Conservation (phyloP, 1,140 invertebrate species). For the Hycleus cichorii region DNA sequence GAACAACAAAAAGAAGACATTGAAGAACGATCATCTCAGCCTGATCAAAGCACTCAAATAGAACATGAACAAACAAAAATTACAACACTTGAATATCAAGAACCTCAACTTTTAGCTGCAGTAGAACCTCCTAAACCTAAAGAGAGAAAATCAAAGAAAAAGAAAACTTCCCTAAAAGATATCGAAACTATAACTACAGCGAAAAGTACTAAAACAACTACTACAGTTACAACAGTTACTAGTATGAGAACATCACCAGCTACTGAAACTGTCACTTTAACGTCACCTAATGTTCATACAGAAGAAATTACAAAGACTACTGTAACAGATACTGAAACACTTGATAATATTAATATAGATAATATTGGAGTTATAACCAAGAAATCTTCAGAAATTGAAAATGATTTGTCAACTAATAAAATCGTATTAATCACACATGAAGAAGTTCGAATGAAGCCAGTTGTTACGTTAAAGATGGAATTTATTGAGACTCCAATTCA, state of each 20-base stretch:
- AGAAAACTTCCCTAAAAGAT: conserved; percentile 8
- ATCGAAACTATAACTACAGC: neutral
- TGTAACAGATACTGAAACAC: neutral
- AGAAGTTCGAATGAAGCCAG: conserved; percentile 56
- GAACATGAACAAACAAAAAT: neutral
- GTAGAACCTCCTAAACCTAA: conserved; percentile 1
- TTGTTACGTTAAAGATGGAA: conserved; percentile 55
- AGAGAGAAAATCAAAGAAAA: conserved; percentile 16
- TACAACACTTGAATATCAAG: neutral
- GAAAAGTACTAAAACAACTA: conserved; percentile 9
- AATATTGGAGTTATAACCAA: conserved; percentile 3
- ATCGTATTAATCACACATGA: conserved; percentile 60
- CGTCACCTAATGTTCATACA: neutral
- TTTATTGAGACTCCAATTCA: conserved; percentile 28
- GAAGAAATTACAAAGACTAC: conserved; percentile 1
- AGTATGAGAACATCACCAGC: conserved; percentile 7
- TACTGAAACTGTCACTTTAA: conserved; percentile 7
- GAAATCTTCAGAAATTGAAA: neutral
- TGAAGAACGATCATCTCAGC: neutral
- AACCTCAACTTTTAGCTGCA: neutral
- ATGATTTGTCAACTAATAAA: conserved; percentile 44
- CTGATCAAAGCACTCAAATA: neutral
- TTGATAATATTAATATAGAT: neutral
- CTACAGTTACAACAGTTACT: conserved; percentile 15
- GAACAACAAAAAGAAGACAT: neutral